Evolutionary conservation across 2,888 invertebrate genomes (phyloP).

Genomic region (Chymomyza caudatula): DNA sequence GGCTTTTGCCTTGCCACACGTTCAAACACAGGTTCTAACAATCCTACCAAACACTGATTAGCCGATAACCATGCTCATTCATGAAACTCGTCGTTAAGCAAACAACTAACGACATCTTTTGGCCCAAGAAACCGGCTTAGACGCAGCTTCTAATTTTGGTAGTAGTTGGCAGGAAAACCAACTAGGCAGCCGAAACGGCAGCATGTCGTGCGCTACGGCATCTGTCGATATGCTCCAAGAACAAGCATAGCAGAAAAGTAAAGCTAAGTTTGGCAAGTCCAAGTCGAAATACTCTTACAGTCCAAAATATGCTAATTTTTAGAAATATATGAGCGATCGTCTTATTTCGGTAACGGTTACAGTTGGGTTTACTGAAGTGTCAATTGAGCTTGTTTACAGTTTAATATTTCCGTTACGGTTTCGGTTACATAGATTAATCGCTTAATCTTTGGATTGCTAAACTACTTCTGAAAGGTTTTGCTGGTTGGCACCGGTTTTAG

Average conservation of each 20-base stretch:
- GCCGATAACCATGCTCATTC: slow-evolving; percentile 37
- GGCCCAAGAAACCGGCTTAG: slow-evolving; percentile 54
- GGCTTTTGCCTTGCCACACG: slow-evolving; percentile 1
- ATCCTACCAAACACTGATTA: background rate
- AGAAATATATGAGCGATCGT: too few relatives aligned
- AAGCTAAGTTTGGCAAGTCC: background rate
- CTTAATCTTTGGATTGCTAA: too few relatives aligned
- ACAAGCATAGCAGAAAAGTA: slow-evolving; percentile 25
- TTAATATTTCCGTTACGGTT: too few relatives aligned
- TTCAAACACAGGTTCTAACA: slow-evolving; percentile 22
- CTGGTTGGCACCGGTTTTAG: too few relatives aligned
- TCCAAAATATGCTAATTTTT: too few relatives aligned
- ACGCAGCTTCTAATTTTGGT: slow-evolving; percentile 64
- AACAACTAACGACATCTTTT: slow-evolving; percentile 37
- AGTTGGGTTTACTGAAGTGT: too few relatives aligned
- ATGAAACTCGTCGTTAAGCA: slow-evolving; percentile 45
- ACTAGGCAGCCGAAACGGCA: slow-evolving; percentile 11
- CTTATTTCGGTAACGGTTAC: too few relatives aligned
- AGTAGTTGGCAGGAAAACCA: slow-evolving; percentile 26
- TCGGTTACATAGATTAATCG: too few relatives aligned
- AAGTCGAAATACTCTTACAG: background rate
- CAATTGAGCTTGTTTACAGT: too few relatives aligned
- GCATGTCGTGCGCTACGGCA: background rate
- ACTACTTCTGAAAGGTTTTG: too few relatives aligned
- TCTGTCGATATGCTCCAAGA: slow-evolving; percentile 14